These are phyloP conservation scores for Melinaea menophilus DNA, from an alignment of 2,888 invertebrate genomes.

Conservation along the genomic window DNA sequence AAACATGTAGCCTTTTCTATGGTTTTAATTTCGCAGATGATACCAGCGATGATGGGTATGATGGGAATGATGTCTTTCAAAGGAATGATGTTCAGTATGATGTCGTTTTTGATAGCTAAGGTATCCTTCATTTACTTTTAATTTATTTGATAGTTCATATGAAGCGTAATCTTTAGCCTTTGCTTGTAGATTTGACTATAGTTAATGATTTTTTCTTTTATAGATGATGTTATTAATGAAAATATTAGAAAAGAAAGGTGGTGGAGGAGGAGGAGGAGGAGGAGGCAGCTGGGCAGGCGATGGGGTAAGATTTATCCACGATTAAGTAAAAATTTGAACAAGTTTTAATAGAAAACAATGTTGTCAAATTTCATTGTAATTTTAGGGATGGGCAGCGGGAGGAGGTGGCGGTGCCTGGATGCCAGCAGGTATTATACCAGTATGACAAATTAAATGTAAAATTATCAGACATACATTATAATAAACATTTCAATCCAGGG, in stretches of 20 bases:
- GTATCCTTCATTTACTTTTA: slow-evolving; percentile 26
- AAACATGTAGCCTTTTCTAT: too few species aligned
- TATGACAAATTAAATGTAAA: slow-evolving; percentile 37
- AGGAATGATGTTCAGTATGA: slow-evolving; percentile 80
- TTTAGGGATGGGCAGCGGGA: slow-evolving; percentile 69
- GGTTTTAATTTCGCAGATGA: slow-evolving; percentile 48
- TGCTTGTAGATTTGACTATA: too few species aligned
- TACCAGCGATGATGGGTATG: slow-evolving; percentile 77
- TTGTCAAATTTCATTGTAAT: slow-evolving; percentile 11
- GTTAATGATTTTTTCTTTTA: slow-evolving; percentile 17
- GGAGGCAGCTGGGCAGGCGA: slow-evolving; percentile 37
- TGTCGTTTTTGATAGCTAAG: slow-evolving; percentile 79
- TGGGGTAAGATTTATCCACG: slow-evolving; percentile 42
- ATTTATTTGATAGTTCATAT: too few species aligned
- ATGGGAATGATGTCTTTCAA: slow-evolving; percentile 80
- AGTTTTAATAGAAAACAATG: neutral
- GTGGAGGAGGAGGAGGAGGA: slow-evolving; percentile 46
- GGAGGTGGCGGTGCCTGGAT: slow-evolving; percentile 72
- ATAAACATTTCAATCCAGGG: slow-evolving; percentile 46
- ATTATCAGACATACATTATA: slow-evolving; percentile 35
- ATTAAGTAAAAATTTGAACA: neutral
- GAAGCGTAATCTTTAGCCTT: too few species aligned
- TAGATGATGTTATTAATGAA: slow-evolving; percentile 71
- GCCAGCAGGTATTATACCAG: slow-evolving; percentile 69
- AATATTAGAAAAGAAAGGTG: slow-evolving; percentile 63